Evolutionary conservation across 2,113 vertebrate genomes (phyloP).

Genomic region (Heterotilapia buettikoferi): DNA sequence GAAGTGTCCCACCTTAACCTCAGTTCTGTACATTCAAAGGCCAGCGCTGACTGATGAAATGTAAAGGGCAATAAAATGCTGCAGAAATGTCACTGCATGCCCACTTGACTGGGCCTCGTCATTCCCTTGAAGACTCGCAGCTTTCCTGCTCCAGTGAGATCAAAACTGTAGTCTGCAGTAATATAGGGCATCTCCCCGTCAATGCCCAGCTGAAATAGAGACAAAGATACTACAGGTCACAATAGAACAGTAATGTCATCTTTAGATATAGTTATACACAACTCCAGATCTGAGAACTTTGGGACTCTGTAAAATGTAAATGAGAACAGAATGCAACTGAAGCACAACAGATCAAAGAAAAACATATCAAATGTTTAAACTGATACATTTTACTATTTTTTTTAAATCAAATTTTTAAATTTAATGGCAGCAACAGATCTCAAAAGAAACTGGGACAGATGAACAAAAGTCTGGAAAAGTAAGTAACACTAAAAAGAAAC

Average conservation of each 20-base stretch:
- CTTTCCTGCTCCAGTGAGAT: conserved; percentile 80
- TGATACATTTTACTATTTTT: background rate
- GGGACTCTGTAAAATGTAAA: background rate
- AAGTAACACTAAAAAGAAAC: background rate
- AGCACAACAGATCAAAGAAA: background rate
- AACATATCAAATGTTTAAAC: background rate
- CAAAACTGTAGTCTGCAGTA: conserved; percentile 85
- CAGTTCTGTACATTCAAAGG: conserved; percentile 34
- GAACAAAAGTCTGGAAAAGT: background rate
- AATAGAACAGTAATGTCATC: background rate
- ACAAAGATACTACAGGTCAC: background rate
- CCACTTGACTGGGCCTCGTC: conserved; percentile 43
- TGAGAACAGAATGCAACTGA: background rate
- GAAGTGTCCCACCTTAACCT: background rate
- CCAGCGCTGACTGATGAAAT: background rate
- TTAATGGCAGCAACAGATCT: background rate
- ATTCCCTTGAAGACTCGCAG: conserved; percentile 74
- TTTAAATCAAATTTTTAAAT: background rate
- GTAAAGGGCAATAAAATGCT: background rate
- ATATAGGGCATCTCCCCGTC: conserved; percentile 83
- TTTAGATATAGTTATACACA: background rate
- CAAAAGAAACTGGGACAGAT: background rate
- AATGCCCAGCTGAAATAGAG: conserved; percentile 69
- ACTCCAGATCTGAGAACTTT: background rate
- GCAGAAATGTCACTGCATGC: background rate